Evolutionary conservation across 2,888 invertebrate species (phyloP), one percentile per base, ranked within the genome.

Genomic region (Amorpha juglandis): DNA sequence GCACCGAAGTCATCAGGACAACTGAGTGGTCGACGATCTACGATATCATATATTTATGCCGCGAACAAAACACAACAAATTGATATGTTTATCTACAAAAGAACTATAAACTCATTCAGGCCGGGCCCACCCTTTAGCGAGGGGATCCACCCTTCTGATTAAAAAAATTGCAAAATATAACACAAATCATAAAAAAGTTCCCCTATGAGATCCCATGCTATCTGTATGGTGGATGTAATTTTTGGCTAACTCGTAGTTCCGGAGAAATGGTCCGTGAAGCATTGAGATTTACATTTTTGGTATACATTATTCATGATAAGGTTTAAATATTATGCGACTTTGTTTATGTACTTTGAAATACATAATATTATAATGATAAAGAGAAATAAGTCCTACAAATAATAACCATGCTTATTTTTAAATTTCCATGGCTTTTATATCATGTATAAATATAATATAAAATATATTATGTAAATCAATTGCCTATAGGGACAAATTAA

Each of bases 71-170:
- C 90, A 90, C 89, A 91, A 92, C 92, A 92, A 92, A 92, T 92
- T 92, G 92, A 92, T 92, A 92, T 92, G 92, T 92, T 92, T 92
- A 92, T 92, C 92, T 92, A 91, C 91, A 89, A 83, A 63, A 88
- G 87, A 81, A 87, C 90, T 86, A 91, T 91, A 92, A 92, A 91
- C 87, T 91, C 91, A 92, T 91, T 90, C 89, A 87, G 75, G 67
- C 69, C 76, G 71, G 77, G 88, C 91, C 90, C 92, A 92, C 93
- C 93, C 93, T 93, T 93, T 92, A 88, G 84, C 76, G 76, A 87
- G 83, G 92, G 93, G 92, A 87, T 81, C 83, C 90, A 90, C 92
- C 93, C 93, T 92, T 89, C 87, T 87, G 81, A 80, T 90, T 92
- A 84, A 89, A 92, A 90, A 87, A 90, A 88, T 84, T 91, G 92